Conservation (phyloP, 2,797 vertebrate genomes). For the Pipistrellus pygmaeus region DNA sequence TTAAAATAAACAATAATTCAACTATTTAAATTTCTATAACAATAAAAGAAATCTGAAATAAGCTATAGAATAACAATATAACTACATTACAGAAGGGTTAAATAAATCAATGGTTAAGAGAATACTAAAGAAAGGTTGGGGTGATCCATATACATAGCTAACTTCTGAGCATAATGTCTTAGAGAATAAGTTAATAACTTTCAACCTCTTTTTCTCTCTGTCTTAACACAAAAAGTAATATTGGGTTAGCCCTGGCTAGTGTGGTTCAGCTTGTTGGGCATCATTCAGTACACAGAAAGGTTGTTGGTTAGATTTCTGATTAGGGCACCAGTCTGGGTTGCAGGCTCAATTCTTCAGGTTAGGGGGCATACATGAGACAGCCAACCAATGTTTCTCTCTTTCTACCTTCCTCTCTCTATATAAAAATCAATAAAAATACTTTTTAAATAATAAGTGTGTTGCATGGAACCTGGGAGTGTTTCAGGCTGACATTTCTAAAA, state of each 20-base stretch:
- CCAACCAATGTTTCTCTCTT: too few species aligned
- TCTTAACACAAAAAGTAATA: conserved; percentile 7
- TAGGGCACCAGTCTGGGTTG: too few species aligned
- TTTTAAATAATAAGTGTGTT: background rate
- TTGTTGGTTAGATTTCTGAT: too few species aligned
- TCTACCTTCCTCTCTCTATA: too few species aligned
- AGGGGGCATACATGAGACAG: too few species aligned
- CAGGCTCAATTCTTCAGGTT: too few species aligned
- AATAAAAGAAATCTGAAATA: conserved; percentile 17
- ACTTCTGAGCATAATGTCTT: conserved; percentile 14
- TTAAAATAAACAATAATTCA: conserved; percentile 33
- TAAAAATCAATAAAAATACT: too few species aligned
- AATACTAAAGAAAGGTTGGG: background rate
- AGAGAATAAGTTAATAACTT: conserved; percentile 1
- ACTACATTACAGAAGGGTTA: background rate
- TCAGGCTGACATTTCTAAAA: background rate
- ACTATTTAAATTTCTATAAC: background rate
- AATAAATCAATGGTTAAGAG: background rate
- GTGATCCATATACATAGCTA: conserved; percentile 28
- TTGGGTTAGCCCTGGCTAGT: background rate
- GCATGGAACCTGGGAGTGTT: background rate
- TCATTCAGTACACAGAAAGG: too few species aligned
- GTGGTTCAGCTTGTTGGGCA: too few species aligned
- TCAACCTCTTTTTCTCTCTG: background rate
- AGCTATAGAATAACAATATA: background rate